A percentile compares a stretch with the other conserved stretches of the same genome.
Conservation (phyloP, 2,888 invertebrate genomes). For the Chymomyza amoena region DNA sequence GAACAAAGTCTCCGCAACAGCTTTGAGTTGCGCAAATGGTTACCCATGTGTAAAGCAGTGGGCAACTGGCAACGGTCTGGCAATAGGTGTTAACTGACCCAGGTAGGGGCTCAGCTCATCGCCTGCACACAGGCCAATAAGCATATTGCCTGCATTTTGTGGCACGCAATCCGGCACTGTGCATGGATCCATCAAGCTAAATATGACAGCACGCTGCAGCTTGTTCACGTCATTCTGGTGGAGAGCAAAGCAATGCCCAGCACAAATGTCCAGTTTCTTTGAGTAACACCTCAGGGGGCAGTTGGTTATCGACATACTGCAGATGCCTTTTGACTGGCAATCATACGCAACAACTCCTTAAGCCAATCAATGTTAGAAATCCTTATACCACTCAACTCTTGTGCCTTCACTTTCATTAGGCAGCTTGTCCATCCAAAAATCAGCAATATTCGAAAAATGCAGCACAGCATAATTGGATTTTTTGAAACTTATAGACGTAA, state of each 20-base stretch:
- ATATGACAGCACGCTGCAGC: not conserved
- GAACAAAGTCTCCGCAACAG: constrained; percentile 9
- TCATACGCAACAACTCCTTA: not conserved
- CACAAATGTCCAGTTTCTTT: not conserved
- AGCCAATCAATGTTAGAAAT: not conserved
- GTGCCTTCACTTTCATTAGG: not conserved
- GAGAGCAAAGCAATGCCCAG: no score
- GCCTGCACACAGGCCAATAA: constrained; percentile 12
- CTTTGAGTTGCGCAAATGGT: constrained; percentile 15
- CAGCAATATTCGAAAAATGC: not conserved
- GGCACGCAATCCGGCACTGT: constrained; percentile 4
- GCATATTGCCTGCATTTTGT: constrained; percentile 12
- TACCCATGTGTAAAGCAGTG: constrained; percentile 12
- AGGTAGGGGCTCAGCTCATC: constrained; percentile 4
- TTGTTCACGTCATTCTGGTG: not conserved
- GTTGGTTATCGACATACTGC: not conserved
- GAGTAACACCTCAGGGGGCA: not conserved
- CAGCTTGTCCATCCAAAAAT: not conserved
- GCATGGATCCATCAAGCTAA: not conserved
- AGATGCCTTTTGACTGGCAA: constrained; percentile 8
- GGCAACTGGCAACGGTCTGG: constrained; percentile 5
- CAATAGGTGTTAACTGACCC: constrained; percentile 18
- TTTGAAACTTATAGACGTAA: no score
- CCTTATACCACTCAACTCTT: no score
- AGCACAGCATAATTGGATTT: not conserved